Evolutionary conservation across 2,113 vertebrate species (phyloP).

Genomic region (Zonotrichia leucophrys): DNA sequence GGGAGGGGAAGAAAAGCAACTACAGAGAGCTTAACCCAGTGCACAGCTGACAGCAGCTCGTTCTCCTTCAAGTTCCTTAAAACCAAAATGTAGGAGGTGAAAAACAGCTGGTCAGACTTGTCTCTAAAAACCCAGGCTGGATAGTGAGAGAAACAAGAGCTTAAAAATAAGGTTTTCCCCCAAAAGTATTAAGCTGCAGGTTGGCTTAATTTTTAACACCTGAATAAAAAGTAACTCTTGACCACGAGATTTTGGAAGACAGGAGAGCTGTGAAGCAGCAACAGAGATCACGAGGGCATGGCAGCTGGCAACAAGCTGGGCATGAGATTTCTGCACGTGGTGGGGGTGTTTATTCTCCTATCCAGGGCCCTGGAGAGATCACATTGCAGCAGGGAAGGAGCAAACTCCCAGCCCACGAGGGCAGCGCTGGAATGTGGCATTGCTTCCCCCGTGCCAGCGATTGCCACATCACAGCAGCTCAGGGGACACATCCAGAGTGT

Average conservation of each 20-base stretch:
- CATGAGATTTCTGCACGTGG: background rate
- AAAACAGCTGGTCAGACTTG: background rate
- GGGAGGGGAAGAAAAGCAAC: background rate
- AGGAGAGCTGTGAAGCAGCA: background rate
- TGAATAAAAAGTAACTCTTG: background rate
- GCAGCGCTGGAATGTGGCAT: background rate
- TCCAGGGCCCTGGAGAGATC: background rate
- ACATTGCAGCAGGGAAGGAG: background rate
- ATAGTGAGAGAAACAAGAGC: background rate
- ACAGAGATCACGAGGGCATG: rapidly evolving
- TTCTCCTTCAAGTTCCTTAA: background rate
- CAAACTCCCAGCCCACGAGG: background rate
- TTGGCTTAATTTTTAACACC: background rate
- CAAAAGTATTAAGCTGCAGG: background rate
- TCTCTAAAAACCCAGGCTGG: background rate
- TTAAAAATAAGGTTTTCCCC: background rate
- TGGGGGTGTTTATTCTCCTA: background rate
- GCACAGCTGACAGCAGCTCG: background rate
- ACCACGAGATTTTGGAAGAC: background rate
- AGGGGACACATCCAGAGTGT: background rate
- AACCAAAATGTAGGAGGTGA: background rate
- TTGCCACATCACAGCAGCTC: background rate
- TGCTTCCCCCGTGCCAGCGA: background rate
- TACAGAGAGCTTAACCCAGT: background rate
- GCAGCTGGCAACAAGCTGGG: background rate